Evolutionary conservation across 2,888 invertebrate species (phyloP).

Genomic region (Tenthredo distinguenda): DNA sequence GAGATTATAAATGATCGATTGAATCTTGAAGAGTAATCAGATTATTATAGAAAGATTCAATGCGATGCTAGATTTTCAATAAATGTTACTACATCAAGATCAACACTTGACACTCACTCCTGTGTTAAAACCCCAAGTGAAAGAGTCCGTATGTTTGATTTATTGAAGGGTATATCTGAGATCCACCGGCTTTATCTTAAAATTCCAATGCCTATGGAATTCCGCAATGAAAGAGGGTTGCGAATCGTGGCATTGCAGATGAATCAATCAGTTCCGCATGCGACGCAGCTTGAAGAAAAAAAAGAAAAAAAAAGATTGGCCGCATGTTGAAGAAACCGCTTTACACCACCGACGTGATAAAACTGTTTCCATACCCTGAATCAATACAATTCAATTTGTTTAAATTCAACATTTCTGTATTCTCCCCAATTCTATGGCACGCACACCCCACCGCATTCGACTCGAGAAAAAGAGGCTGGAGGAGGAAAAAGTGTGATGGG

Average conservation of each 20-base stretch:
- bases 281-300: background rate
- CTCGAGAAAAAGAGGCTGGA: background rate
- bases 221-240: background rate
- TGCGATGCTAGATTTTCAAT: background rate
- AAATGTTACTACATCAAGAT: background rate
- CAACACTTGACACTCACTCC: background rate
- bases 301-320: background rate
- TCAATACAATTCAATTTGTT: slow-evolving; percentile 24
- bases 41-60: background rate
- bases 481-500: background rate
- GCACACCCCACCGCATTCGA: background rate
- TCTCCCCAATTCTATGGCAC: background rate
- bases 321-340: background rate
- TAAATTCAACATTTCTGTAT: background rate
- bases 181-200: background rate
- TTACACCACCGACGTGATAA: background rate
- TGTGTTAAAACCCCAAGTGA: background rate
- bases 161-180: background rate
- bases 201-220: background rate
- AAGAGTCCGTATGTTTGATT: background rate
- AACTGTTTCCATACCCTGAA: background rate
- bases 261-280: background rate
- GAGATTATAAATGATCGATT: background rate
- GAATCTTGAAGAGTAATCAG: background rate
- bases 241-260: background rate